These are phyloP conservation scores for Cryptus viduatorius DNA, from an alignment of 2,888 invertebrate genomes.

Conservation along the genomic window DNA sequence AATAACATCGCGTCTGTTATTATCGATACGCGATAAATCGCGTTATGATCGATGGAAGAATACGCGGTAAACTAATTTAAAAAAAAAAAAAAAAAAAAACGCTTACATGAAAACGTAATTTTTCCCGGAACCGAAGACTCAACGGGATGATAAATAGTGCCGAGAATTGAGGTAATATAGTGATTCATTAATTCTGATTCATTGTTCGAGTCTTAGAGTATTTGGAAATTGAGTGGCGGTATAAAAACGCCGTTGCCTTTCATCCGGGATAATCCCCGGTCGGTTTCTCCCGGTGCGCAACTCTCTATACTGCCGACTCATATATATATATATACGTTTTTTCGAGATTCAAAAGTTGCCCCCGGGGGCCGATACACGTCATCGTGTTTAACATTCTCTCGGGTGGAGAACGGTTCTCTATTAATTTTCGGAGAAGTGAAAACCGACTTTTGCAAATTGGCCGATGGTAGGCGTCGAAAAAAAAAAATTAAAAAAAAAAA, in stretches of 20 bases:
- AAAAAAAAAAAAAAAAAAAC: not conserved
- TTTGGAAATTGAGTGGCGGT: not conserved
- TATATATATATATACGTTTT: not conserved
- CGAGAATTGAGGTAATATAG: conserved; percentile 31
- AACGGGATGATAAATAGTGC: conserved; percentile 42
- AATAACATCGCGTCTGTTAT: not conserved
- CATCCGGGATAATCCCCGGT: conserved; percentile 8
- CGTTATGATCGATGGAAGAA: not conserved
- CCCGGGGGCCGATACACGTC: not conserved
- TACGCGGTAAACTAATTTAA: not conserved
- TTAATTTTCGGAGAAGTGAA: conserved; percentile 15
- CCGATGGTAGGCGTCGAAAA: not conserved
- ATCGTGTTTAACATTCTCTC: not conserved
- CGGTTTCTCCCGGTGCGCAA: conserved; percentile 27
- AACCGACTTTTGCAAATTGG: conserved; percentile 18
- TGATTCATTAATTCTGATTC: conserved; percentile 57
- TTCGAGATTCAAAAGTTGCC: conserved; percentile 29
- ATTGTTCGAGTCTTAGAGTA: not conserved
- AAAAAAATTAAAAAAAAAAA: not conserved
- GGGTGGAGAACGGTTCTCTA: not conserved
- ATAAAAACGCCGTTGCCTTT: not conserved
- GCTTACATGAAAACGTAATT: conserved; percentile 10
- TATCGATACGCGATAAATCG: not conserved
- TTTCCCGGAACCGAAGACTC: conserved; percentile 11
- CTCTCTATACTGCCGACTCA: not conserved